These are phyloP conservation scores for Lathamus discolor DNA, from an alignment of 2,113 vertebrate species.

Conservation along the genomic window DNA sequence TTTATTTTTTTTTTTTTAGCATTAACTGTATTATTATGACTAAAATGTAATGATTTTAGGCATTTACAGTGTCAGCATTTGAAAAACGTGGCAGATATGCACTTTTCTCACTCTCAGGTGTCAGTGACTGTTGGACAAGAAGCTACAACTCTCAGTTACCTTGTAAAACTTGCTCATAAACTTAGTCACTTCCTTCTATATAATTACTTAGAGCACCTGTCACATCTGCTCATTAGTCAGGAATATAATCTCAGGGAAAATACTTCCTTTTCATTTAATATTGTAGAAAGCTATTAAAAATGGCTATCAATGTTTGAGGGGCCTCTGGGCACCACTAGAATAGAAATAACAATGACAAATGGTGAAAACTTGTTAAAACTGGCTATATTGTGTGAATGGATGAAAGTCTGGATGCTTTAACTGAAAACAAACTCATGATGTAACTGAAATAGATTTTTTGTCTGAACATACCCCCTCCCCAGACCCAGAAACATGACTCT, in stretches of 20 bases:
- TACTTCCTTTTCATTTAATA: neutral
- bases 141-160: neutral
- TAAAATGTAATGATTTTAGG: neutral
- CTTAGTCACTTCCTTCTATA: neutral
- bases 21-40: neutral
- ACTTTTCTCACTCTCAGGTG: neutral
- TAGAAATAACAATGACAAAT: constrained; percentile 16
- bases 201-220: constrained; percentile 29
- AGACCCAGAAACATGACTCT: constrained; percentile 38
- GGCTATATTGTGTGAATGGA: neutral
- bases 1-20: neutral
- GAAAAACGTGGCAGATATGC: neutral
- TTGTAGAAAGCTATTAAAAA: neutral
- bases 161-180: constrained; percentile 21
- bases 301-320: neutral
- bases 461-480: neutral
- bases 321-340: neutral
- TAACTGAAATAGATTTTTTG: neutral
- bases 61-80: neutral
- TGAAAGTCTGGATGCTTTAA: neutral
- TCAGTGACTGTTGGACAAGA: neutral
- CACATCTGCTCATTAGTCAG: constrained; percentile 19
- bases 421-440: constrained; percentile 9
- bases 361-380: neutral
- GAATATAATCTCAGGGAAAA: constrained; percentile 1